A percentile compares a stretch with the other conserved stretches of the same genome.
Evolutionary conservation across 2,888 invertebrate species (phyloP).

Genomic region (Caenorhabditis becei): DNA sequence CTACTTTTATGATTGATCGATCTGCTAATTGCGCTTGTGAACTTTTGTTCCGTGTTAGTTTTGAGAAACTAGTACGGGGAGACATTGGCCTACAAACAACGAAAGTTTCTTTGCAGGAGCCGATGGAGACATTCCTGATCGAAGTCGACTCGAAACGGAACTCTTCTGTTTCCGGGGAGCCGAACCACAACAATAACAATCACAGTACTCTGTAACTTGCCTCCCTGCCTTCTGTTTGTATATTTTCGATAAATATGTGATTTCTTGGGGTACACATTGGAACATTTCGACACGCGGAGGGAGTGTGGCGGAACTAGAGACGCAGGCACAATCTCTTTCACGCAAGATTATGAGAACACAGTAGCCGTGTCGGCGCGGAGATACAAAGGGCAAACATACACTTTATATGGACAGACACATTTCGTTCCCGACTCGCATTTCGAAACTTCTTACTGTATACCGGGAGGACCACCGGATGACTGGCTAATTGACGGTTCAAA

Average conservation of each 20-base stretch:
- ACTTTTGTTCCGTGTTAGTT: constrained; percentile 5
- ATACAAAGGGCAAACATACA: constrained; percentile 49
- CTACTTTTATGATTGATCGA: constrained; percentile 6
- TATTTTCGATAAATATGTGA: constrained; percentile 45
- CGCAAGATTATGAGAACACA: constrained; percentile 36
- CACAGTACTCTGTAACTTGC: constrained; percentile 46
- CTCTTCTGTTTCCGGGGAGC: constrained; percentile 65
- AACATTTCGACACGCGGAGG: constrained; percentile 3
- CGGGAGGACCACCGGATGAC: not conserved
- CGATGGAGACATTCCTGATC: constrained; percentile 79
- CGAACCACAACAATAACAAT: constrained; percentile 44
- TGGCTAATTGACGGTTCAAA: not conserved
- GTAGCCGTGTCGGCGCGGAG: constrained; percentile 43
- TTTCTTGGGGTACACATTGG: constrained; percentile 12
- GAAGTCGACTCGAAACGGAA: constrained; percentile 77
- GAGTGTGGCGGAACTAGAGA: constrained; percentile 9
- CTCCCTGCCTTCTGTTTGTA: constrained; percentile 37
- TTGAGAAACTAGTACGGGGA: not conserved
- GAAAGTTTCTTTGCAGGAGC: constrained; percentile 64
- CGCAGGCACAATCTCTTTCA: constrained; percentile 19
- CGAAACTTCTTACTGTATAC: not conserved
- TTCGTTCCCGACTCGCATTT: not conserved
- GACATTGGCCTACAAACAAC: not conserved
- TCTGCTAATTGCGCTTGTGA: constrained; percentile 9
- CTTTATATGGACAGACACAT: constrained; percentile 26